Evolutionary conservation across 2,888 invertebrate species (phyloP).

Genomic region (Drosophila colorata): DNA sequence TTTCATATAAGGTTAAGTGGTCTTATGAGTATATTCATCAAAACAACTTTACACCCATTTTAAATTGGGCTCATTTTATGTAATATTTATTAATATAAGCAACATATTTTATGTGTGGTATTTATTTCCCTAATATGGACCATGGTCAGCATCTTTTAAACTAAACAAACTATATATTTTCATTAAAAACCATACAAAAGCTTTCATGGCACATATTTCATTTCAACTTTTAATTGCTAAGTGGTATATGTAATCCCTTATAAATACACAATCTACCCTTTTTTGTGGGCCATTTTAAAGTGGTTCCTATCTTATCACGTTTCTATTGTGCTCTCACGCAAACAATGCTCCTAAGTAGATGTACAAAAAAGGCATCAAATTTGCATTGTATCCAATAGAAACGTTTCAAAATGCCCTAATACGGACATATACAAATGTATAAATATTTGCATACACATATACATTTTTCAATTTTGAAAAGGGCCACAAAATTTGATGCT

Average conservation of each 20-base stretch:
- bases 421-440: constrained; percentile 58
- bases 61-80: no score
- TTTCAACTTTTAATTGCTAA: background rate
- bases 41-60: no score
- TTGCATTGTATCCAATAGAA: constrained; percentile 28
- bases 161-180: background rate
- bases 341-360: constrained; percentile 15
- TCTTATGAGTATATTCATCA: no score
- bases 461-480: constrained; percentile 22
- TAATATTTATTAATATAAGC: no score
- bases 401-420: constrained; percentile 30
- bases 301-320: constrained; percentile 3
- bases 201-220: background rate
- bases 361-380: constrained; percentile 29
- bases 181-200: background rate
- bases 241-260: background rate
- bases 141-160: no score
- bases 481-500: constrained; percentile 49
- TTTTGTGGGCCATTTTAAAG: constrained; percentile 5
- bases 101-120: no score
- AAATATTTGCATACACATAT: constrained; percentile 7
- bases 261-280: background rate
- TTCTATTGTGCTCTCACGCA: constrained; percentile 5
- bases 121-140: no score
- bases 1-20: no score